Conservation (phyloP, 2,888 invertebrate species). For the Drosophila anomelani region DNA sequence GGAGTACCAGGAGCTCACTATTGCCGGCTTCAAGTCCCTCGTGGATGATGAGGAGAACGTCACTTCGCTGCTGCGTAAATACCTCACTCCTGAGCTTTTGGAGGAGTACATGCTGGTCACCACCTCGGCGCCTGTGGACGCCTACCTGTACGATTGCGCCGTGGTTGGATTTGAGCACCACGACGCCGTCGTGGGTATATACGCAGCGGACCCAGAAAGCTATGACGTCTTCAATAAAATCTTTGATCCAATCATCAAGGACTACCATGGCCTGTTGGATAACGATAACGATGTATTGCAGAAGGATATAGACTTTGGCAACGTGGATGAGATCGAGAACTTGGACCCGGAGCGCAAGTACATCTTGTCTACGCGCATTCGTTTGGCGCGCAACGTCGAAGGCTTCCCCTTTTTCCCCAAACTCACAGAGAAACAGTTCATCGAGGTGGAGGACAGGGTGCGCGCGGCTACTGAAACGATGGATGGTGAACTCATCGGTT, state of each 20-base stretch:
- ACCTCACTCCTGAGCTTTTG: conserved; percentile 86
- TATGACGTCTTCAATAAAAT: conserved; percentile 87
- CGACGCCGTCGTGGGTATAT: conserved; percentile 87
- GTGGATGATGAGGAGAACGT: conserved; percentile 85
- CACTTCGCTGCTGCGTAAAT: conserved; percentile 87
- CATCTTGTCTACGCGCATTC: conserved; percentile 88
- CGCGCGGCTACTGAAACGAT: conserved; percentile 83
- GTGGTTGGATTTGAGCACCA: conserved; percentile 88
- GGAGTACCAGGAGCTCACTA: conserved; percentile 84
- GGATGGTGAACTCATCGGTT: conserved; percentile 87
- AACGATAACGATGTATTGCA: conserved; percentile 86
- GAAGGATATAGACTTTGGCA: conserved; percentile 88
- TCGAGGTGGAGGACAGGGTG: conserved; percentile 87
- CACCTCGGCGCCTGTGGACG: conserved; percentile 86
- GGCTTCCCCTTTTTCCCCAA: conserved; percentile 89
- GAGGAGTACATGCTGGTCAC: conserved; percentile 86
- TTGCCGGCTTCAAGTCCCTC: conserved; percentile 85
- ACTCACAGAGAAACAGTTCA: conserved; percentile 87
- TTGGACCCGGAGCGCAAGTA: conserved; percentile 87
- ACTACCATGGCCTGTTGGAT: conserved; percentile 86
- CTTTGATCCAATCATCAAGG: conserved; percentile 89
- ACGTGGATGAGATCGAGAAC: conserved; percentile 86
- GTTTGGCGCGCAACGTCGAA: conserved; percentile 87
- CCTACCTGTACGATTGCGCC: conserved; percentile 87
- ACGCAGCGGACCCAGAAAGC: conserved; percentile 88